Base-by-base conservation (phyloP, 35 echinoderm and acorn worm genomes). In the Apostichopus japonicus region DNA sequence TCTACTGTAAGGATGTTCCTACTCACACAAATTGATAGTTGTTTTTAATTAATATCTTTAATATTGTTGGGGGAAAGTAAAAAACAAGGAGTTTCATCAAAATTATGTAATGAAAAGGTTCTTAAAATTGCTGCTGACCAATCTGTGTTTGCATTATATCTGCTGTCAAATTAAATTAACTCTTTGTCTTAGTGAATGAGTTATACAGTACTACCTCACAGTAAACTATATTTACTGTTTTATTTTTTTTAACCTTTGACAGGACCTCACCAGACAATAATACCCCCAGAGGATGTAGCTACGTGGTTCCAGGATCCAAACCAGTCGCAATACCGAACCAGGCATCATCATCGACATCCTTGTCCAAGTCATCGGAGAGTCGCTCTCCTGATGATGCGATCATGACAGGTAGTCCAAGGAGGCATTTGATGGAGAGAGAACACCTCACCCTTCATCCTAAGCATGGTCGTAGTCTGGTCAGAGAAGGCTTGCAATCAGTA, bases 401-500 rank as follows among this genome's bases (percentile, higher is more conserved):
- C 6, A 77, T 72, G 4, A 90, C 86, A 17, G 89, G 92, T 53
- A 98, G 96, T 83, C 95, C 97, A 4, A 77, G 95, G 55, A 86
- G 95, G 16, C 93, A 92, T 65, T 79, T 94, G 5, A 95, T 95
- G 81, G 93, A 96, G 75, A 83, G 97, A 53, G 97, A 99, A 65
- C 97, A 99, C 44, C 97, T 99, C 19, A 96, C 97, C 5, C 93
- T 99, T 24, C 95, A 96, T 76, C 97, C 97, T 13, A 94, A 95
- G 55, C 97, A 99, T 87, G 93, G 95, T 7, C 70, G 97, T 65
- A 96, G 93, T 84, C 93, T 99, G 72, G 97, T 99, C 14, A 94
- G 94, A 63, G 97, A 99, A 79, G 97, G 95, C 25, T 71, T 99
- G 23, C 53, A 94, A 17, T 94, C 93, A 10, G 76, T 99, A 58